Evolutionary conservation across 64 coral and sea anemone species (phyloP).

Genomic region (Dendrophyllia cribrosa): DNA sequence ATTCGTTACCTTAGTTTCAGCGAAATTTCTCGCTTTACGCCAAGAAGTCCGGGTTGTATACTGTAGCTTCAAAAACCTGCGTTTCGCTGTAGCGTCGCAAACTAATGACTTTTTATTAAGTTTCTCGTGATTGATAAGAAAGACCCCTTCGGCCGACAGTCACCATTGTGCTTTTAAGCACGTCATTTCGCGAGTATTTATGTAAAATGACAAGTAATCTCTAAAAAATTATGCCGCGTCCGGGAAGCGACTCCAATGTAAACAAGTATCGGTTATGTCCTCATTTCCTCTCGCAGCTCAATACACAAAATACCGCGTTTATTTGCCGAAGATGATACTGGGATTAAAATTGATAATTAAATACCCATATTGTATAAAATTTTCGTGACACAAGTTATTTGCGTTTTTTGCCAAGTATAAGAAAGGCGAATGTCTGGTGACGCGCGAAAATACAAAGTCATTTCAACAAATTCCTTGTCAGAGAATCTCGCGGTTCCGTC

Average conservation of each 20-base stretch:
- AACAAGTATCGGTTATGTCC: not conserved
- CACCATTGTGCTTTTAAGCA: not conserved
- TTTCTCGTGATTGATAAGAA: conserved; percentile 29
- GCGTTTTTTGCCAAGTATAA: not conserved
- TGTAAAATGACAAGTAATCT: conserved; percentile 5
- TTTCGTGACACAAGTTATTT: not conserved
- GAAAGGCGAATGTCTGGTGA: not conserved
- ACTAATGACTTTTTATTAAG: not conserved
- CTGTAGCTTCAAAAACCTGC: too few species aligned
- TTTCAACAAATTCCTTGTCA: too few species aligned
- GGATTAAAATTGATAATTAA: not conserved
- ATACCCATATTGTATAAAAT: not conserved
- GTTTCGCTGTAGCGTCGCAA: not conserved
- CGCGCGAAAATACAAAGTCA: too few species aligned
- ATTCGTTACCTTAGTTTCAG: not conserved
- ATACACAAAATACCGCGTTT: not conserved
- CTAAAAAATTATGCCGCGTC: conserved; percentile 6
- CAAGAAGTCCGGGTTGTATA: not conserved
- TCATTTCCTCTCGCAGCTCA: not conserved
- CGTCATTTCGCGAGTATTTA: not conserved
- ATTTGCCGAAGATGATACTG: not conserved
- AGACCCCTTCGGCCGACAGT: not conserved
- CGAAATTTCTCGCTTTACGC: not conserved
- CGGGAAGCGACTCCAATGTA: not conserved
- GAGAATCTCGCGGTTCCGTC: too few species aligned